phyloP scores from a whole-genome alignment of 2,888 invertebrate genomes.

The Mystacides longicornis region DNA sequence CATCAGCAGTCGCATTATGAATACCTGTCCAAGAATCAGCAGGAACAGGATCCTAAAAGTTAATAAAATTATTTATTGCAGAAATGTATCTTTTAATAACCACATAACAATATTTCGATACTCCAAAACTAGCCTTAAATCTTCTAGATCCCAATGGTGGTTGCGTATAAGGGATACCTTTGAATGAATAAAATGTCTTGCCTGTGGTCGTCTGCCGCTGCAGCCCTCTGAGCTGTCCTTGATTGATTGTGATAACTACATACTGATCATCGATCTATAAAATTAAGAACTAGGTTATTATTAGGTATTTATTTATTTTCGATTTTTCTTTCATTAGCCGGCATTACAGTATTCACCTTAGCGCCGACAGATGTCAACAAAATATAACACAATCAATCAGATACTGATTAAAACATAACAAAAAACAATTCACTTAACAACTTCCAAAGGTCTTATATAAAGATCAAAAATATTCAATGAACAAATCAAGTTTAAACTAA shows the following conservation, averaged over 20 bases:
- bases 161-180: constrained; percentile 38
- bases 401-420: no score
- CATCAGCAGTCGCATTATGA: constrained; percentile 37
- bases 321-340: neutral
- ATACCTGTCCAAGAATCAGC: constrained; percentile 32
- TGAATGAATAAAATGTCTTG: constrained; percentile 39
- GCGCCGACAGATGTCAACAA: no score
- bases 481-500: no score
- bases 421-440: no score
- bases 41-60: constrained; percentile 28
- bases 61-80: neutral
- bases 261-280: neutral
- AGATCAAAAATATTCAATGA: no score
- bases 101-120: neutral
- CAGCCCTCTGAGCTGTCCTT: constrained; percentile 38
- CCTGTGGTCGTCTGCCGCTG: constrained; percentile 35
- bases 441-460: no score
- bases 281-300: neutral
- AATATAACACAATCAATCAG: no score
- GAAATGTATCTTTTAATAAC: neutral
- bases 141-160: constrained; percentile 34
- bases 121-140: constrained; percentile 33
- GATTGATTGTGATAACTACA: constrained; percentile 31
- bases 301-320: neutral
- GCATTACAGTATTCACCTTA: no score